Base-by-base conservation (phyloP, 2,113 vertebrate species). In the Egretta garzetta region DNA sequence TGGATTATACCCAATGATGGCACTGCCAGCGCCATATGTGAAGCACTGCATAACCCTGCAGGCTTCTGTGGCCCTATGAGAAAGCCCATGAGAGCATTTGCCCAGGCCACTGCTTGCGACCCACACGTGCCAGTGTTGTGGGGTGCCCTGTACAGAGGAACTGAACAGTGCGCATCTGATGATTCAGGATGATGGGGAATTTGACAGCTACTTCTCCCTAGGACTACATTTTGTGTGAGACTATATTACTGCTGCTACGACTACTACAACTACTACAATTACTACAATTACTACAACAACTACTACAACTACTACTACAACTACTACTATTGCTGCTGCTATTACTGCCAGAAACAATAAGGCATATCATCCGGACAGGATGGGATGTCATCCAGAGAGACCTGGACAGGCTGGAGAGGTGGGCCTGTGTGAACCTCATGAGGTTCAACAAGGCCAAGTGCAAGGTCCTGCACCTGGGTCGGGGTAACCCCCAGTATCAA, bases 61-160 rank as follows among this genome's bases (percentile, higher is more conserved):
- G 30, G 10, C 19, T 53, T 27, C 41, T 21, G n/a, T 37, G 45
- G 14, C 50, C 58, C 58, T 59, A 4, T 8, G 4, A 60, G 39
- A 76, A 93, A 75, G 24, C 18, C 68, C 75, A 32, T 12, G 5
- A 20, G 28, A 47, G 8, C 2, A 26, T 72, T 47, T 50, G n/a
- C 8, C 30, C 9, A 30, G 32, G 45, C 5, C 11, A 64, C n/a
- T 13, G 32, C 33, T 60, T 49, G 30, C 58, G 37, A 56, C 33
- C 4, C 3, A n/a, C 16, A 20, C 2, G 0, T 23, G 14, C 18
- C 3, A 1, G 26, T 37, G 19, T 3, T 39, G 30, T 12, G 9
- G 43, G 27, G 43, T 80, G n/a, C 24, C 14, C 20, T 28, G 20
- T 4, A 19, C 14, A 70, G 43, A 28, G n/a, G 43, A 86, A 75